A percentile compares a stretch with the other conserved stretches of the same genome.
These are phyloP conservation scores for Argynnis bischoffii DNA, from an alignment of 2,888 invertebrate species.

Conservation along the genomic window DNA sequence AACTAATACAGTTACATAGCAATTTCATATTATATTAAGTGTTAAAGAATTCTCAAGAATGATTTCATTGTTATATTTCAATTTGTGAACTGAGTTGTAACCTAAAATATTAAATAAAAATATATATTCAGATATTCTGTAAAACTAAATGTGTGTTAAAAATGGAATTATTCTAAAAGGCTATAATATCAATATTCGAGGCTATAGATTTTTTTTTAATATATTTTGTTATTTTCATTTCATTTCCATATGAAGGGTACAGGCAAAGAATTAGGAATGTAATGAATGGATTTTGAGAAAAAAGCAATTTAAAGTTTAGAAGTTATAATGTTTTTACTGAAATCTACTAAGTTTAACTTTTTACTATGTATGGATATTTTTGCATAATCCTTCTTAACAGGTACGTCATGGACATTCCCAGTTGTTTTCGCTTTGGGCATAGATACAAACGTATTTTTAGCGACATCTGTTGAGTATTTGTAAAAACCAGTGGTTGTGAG, in stretches of 20 bases:
- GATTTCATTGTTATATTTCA: conserved; percentile 21
- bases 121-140: conserved; percentile 17
- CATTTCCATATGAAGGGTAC: background rate
- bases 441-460: no score
- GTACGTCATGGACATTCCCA: no score
- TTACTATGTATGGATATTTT: no score
- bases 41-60: conserved; percentile 18
- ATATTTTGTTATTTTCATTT: conserved; percentile 11
- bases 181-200: conserved; percentile 28
- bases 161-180: conserved; percentile 18
- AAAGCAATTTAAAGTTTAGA: no score
- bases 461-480: no score
- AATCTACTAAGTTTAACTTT: no score
- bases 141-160: conserved; percentile 8
- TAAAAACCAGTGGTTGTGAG: no score
- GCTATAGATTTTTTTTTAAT: conserved; percentile 35
- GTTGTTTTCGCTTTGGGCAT: no score
- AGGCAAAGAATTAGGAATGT: no score
- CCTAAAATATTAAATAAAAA: conserved; percentile 24
- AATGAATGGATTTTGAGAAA: no score
- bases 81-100: conserved; percentile 30
- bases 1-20: conserved; percentile 19
- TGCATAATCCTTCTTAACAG: no score
- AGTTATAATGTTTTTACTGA: no score
- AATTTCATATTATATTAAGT: conserved; percentile 26